A percentile compares a stretch with the other conserved stretches of the same genome.
These are phyloP conservation scores for Eulemur rufifrons DNA, from an alignment of 2,113 vertebrate genomes.

Conservation along the genomic window DNA sequence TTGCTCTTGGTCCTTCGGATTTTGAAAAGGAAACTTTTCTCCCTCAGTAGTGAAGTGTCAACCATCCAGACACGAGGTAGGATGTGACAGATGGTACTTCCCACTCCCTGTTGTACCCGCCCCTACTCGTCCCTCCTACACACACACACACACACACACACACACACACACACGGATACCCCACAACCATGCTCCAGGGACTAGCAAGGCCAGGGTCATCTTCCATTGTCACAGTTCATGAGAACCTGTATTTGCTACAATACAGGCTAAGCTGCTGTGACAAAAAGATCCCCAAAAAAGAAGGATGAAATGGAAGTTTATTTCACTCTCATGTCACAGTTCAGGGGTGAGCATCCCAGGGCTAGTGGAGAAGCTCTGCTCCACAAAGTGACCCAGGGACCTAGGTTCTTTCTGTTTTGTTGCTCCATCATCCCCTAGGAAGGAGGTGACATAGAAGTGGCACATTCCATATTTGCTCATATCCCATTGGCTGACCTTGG, in stretches of 20 bases:
- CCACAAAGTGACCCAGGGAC: neutral
- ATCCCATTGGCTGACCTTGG: neutral
- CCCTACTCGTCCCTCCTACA: neutral
- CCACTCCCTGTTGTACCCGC: neutral
- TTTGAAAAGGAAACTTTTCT: conserved; percentile 63
- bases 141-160: no score
- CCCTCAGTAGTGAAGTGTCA: conserved; percentile 76
- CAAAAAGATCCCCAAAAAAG: neutral
- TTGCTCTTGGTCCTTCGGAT: conserved; percentile 70
- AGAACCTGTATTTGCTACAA: neutral
- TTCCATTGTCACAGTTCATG: neutral
- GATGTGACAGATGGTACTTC: neutral
- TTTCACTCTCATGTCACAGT: neutral
- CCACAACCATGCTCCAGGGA: neutral
- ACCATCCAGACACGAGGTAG: conserved; percentile 73
- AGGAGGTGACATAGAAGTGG: neutral
- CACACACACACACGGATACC: neutral
- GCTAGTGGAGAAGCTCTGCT: neutral
- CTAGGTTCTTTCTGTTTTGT: neutral
- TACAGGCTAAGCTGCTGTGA: neutral
- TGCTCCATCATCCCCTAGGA: neutral
- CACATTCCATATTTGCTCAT: neutral
- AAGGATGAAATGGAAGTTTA: neutral
- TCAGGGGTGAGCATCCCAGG: neutral
- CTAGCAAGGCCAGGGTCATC: neutral